Conservation (phyloP, 2,888 invertebrate genomes). For the Pheosia tremula region DNA sequence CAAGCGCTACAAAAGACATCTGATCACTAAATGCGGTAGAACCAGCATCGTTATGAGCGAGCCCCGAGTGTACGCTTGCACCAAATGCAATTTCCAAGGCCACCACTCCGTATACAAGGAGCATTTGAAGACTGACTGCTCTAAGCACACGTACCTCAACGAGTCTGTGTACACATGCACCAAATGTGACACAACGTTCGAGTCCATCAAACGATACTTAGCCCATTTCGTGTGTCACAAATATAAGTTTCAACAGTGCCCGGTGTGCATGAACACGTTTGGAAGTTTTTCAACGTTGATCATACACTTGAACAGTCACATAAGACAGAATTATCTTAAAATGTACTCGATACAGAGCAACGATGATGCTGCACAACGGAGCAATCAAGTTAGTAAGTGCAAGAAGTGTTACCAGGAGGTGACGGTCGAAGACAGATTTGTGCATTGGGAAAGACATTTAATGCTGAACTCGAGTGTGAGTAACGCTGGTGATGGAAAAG, state of each 20-base stretch:
- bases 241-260: conserved; percentile 26
- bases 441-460: conserved; percentile 58
- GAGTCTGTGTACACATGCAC: conserved; percentile 24
- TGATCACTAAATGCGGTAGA: neutral
- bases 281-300: accelerated
- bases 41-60: neutral
- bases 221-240: conserved; percentile 47
- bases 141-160: accelerated
- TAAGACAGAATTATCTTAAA: conserved; percentile 30
- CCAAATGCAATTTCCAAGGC: conserved; percentile 24
- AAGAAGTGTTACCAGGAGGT: conserved; percentile 26
- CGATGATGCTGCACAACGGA: neutral
- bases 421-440: conserved; percentile 21
- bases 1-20: conserved; percentile 27
- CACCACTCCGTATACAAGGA: conserved; percentile 25
- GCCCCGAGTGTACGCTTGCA: conserved; percentile 20
- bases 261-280: conserved; percentile 32
- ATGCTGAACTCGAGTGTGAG: conserved; percentile 6
- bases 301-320: conserved; percentile 39
- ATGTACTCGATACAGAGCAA: conserved; percentile 19
- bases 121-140: neutral
- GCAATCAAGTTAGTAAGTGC: conserved; percentile 33
- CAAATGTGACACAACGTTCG: conserved; percentile 29
- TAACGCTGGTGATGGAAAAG: neutral
- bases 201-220: conserved; percentile 28